Conservation (phyloP, 2,797 vertebrate species). For the Argya squamiceps region DNA sequence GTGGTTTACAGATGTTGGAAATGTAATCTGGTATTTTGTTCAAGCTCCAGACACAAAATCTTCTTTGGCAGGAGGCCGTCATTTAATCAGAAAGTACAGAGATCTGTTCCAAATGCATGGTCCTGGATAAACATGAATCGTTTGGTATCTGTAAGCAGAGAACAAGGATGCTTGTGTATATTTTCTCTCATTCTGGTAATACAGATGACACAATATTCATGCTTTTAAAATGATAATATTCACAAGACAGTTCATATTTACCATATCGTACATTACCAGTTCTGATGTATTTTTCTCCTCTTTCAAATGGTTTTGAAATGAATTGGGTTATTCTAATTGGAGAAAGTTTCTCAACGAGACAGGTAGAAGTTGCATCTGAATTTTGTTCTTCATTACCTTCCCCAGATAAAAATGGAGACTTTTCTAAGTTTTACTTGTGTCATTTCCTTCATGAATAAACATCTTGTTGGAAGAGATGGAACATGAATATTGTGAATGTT, state of each 20-base stretch:
- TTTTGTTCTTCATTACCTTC: background rate
- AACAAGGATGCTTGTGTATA: background rate
- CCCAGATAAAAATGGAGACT: background rate
- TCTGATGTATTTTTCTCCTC: background rate
- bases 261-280: background rate
- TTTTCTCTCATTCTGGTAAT: background rate
- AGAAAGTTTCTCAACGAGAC: fast-evolving
- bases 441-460: background rate
- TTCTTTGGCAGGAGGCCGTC: background rate
- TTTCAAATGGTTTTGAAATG: background rate
- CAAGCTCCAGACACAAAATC: background rate
- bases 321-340: background rate
- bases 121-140: background rate
- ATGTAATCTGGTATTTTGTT: background rate
- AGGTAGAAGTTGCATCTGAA: background rate
- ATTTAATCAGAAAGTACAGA: background rate
- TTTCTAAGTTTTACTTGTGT: background rate
- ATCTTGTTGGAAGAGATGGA: background rate
- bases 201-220: background rate
- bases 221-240: background rate
- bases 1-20: background rate
- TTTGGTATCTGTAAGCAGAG: background rate
- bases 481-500: background rate
- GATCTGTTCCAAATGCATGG: background rate
- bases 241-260: background rate